phyloP scores from a whole-genome alignment of 2,113 vertebrate genomes.

The Coturnix japonica region DNA sequence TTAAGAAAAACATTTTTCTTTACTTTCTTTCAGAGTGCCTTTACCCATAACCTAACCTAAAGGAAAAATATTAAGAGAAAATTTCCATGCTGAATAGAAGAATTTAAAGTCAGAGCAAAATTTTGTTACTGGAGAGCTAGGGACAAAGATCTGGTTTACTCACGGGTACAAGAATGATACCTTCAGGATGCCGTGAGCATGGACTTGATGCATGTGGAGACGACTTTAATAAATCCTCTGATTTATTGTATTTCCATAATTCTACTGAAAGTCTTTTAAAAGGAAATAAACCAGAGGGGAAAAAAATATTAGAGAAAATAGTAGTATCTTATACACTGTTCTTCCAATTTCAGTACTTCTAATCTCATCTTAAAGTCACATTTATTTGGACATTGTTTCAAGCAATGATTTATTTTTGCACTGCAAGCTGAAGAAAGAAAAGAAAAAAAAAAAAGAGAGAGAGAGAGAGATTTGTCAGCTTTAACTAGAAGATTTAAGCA shows the following conservation, averaged over 20 bases:
- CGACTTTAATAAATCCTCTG: no score
- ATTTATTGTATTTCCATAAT: neutral
- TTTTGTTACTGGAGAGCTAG: neutral
- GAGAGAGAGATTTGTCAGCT: neutral
- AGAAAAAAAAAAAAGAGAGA: neutral
- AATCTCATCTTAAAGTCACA: neutral
- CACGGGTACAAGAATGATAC: neutral
- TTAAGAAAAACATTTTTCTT: neutral
- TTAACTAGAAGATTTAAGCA: neutral
- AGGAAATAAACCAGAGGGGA: neutral
- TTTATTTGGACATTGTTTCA: neutral
- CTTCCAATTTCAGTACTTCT: neutral
- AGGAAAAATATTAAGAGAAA: neutral
- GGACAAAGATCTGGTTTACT: fast-evolving
- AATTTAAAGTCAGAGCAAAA: neutral
- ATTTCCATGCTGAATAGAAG: neutral
- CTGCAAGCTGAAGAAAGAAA: neutral
- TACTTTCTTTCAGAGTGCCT: neutral
- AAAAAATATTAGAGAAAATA: neutral
- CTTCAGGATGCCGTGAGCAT: neutral
- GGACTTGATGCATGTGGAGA: neutral
- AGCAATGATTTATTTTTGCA: neutral
- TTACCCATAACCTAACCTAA: neutral
- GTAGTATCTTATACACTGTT: neutral
- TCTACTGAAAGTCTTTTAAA: neutral